Percentiles rank a stretch among this genome's conserved stretches.
These are phyloP conservation scores for Macrosteles quadrilineatus DNA, from an alignment of 1,140 invertebrate genomes.

Conservation along the genomic window DNA sequence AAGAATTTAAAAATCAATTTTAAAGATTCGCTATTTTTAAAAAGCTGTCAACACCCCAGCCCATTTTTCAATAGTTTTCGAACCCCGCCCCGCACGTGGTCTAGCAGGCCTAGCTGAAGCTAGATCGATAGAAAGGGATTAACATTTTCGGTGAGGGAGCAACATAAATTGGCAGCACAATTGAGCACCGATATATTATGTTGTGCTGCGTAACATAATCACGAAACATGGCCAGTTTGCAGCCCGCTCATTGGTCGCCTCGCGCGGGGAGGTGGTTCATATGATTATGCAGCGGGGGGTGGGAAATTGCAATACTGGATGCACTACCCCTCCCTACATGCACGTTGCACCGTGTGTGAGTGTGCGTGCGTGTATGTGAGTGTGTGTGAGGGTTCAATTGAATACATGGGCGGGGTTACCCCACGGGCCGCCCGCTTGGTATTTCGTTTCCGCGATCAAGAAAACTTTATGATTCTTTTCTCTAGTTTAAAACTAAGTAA, in stretches of 20 bases:
- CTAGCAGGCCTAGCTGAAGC: neutral
- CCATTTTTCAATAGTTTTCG: neutral
- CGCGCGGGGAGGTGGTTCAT: slow-evolving; percentile 27
- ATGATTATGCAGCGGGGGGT: slow-evolving; percentile 32
- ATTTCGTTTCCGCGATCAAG: neutral
- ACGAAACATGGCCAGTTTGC: slow-evolving; percentile 21
- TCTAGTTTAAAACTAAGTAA: no score
- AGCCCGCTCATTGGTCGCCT: slow-evolving; percentile 30
- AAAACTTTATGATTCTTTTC: no score
- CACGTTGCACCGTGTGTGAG: slow-evolving; percentile 4
- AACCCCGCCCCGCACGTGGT: neutral
- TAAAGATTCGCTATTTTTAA: no score
- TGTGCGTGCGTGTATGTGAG: slow-evolving; percentile 6
- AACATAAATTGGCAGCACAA: slow-evolving; percentile 25
- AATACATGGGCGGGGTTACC: slow-evolving; percentile 21
- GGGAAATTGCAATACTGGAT: slow-evolving; percentile 28
- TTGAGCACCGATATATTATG: slow-evolving; percentile 30
- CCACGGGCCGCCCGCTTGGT: neutral
- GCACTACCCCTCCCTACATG: slow-evolving; percentile 14
- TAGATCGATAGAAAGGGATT: slow-evolving; percentile 25
- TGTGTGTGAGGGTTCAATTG: slow-evolving; percentile 31
- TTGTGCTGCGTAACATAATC: slow-evolving; percentile 30
- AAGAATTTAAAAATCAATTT: no score
- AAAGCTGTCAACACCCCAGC: no score
- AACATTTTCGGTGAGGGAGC: slow-evolving; percentile 29